phyloP scores from a whole-genome alignment of 2,797 vertebrate species.

The Peromyscus melanophrys region DNA sequence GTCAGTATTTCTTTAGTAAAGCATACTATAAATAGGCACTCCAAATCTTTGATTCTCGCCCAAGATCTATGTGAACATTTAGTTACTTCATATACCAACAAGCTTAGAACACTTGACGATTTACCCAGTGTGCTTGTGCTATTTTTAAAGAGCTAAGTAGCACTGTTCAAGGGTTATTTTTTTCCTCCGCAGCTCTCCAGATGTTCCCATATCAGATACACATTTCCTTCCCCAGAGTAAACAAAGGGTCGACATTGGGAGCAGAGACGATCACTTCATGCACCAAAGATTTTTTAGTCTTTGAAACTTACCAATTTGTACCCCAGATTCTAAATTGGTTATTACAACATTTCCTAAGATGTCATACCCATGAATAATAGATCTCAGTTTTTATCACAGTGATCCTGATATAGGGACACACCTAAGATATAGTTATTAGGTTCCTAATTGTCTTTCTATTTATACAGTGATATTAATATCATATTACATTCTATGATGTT shows the following conservation, averaged over 20 bases:
- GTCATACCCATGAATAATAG: neutral
- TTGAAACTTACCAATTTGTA: neutral
- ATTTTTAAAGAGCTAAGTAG: neutral
- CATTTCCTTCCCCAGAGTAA: neutral
- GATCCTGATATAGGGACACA: neutral
- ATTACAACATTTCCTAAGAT: conserved; percentile 9
- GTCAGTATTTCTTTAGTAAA: conserved; percentile 60
- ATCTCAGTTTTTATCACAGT: neutral
- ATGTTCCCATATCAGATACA: neutral
- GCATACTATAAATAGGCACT: neutral
- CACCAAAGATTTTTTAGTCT: neutral
- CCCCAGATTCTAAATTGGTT: neutral
- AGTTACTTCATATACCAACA: conserved; percentile 11
- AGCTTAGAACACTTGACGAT: neutral
- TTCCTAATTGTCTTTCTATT: neutral
- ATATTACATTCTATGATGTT: neutral
- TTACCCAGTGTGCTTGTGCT: neutral
- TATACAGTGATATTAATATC: neutral
- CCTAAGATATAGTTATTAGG: neutral
- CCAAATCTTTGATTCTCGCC: neutral
- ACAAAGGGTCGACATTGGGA: neutral
- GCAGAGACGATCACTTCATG: neutral
- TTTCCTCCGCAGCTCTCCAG: neutral
- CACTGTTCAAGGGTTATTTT: conserved; percentile 15
- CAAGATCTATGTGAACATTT: conserved; percentile 21